Percentiles rank a stretch among this genome's conserved stretches.
These are phyloP conservation scores for Eurypyga helias DNA, from an alignment of 2,113 vertebrate genomes.

Conservation along the genomic window DNA sequence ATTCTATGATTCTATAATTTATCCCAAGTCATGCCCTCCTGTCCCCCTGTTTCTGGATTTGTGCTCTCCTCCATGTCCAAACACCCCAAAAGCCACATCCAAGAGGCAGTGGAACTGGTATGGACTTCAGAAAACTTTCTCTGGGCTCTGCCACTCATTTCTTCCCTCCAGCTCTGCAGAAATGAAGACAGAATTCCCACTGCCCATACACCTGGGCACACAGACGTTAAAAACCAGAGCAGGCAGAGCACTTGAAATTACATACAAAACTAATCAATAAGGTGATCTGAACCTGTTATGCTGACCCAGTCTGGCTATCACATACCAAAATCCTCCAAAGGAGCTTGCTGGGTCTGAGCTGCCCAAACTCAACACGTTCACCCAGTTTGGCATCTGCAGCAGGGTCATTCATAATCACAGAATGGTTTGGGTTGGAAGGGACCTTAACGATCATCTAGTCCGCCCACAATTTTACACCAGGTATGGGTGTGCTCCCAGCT, in stretches of 20 bases:
- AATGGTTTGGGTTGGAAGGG: too few relatives aligned
- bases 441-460: too few relatives aligned
- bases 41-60: not conserved
- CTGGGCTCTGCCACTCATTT: not conserved
- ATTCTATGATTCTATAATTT: too few relatives aligned
- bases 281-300: not conserved
- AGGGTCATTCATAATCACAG: not conserved
- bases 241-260: not conserved
- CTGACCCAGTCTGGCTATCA: not conserved
- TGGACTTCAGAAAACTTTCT: not conserved
- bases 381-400: not conserved
- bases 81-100: not conserved
- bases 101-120: not conserved
- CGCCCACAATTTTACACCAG: fast-evolving
- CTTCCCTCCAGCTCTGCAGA: not conserved
- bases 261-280: not conserved
- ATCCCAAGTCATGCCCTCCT: not conserved
- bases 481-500: not conserved
- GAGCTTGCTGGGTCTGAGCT: not conserved
- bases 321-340: not conserved
- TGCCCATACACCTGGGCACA: not conserved
- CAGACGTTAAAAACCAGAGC: not conserved
- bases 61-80: not conserved
- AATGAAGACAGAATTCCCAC: fast-evolving
- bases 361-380: not conserved